Conservation (phyloP, 2,888 invertebrate species). For the Aspidiotus rigidus region DNA sequence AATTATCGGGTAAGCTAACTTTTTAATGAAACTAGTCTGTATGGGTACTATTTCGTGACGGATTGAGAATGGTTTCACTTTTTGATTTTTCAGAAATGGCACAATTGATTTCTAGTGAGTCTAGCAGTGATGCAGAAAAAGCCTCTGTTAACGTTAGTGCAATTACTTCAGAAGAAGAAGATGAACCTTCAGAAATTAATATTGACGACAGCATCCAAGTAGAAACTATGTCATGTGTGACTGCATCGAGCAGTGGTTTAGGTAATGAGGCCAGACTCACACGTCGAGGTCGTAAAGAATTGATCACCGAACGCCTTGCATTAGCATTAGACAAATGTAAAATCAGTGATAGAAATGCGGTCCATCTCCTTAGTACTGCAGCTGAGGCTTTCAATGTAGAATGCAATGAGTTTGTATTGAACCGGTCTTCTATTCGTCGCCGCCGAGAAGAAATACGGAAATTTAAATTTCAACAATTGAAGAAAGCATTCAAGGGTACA, state of each 20-base stretch:
- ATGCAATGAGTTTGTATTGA: constrained; percentile 6
- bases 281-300: not conserved
- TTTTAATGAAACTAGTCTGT: too few relatives aligned
- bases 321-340: not conserved
- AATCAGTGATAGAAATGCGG: not conserved
- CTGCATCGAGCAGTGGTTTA: too few relatives aligned
- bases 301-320: not conserved
- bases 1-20: not conserved
- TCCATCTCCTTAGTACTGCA: constrained; percentile 7
- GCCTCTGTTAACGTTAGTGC: not conserved
- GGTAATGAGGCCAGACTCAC: not conserved
- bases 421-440: constrained; percentile 9
- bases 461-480: not conserved
- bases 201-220: too few relatives aligned
- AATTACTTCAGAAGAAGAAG: not conserved
- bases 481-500: not conserved
- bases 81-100: not conserved
- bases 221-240: too few relatives aligned
- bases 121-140: not conserved
- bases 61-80: too few relatives aligned
- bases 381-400: not conserved
- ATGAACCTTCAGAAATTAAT: too few relatives aligned
- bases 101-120: not conserved
- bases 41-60: too few relatives aligned
- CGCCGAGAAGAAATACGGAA: constrained; percentile 12